phyloP scores from a whole-genome alignment of 2,797 vertebrate genomes.

The Pseudochirops corinnae region DNA sequence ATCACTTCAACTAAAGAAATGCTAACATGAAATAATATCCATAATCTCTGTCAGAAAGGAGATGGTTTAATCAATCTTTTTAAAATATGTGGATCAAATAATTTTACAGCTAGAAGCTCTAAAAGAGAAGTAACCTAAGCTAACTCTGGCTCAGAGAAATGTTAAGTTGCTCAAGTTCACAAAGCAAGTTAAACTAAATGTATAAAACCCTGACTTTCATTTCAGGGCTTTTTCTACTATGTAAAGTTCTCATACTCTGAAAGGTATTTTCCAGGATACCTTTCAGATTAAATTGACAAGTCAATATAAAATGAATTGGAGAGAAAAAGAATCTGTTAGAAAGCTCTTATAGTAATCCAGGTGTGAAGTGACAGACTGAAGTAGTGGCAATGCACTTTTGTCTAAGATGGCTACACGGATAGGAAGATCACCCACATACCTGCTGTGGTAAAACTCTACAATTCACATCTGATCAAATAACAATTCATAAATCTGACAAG shows the following conservation, averaged over 20 bases:
- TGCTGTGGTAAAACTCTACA: neutral
- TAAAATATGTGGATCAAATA: constrained; percentile 33
- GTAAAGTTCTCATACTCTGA: neutral
- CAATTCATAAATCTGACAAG: neutral
- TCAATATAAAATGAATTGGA: neutral
- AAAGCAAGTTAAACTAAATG: neutral
- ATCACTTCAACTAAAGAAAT: neutral
- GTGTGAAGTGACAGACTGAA: neutral
- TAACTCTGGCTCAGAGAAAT: neutral
- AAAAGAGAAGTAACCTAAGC: neutral
- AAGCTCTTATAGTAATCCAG: neutral
- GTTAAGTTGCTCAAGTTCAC: neutral
- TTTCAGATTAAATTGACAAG: neutral
- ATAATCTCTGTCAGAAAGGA: neutral
- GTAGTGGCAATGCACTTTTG: neutral
- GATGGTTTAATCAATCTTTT: constrained; percentile 6
- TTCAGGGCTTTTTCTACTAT: neutral
- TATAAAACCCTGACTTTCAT: neutral
- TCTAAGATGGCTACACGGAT: neutral
- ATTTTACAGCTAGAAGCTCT: neutral
- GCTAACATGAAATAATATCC: neutral
- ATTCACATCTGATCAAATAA: neutral
- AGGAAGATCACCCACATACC: neutral
- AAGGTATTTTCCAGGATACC: neutral
- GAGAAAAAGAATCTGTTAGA: neutral